phyloP scores from a whole-genome alignment of 2,888 invertebrate genomes.

The Capitulum mitella region DNA sequence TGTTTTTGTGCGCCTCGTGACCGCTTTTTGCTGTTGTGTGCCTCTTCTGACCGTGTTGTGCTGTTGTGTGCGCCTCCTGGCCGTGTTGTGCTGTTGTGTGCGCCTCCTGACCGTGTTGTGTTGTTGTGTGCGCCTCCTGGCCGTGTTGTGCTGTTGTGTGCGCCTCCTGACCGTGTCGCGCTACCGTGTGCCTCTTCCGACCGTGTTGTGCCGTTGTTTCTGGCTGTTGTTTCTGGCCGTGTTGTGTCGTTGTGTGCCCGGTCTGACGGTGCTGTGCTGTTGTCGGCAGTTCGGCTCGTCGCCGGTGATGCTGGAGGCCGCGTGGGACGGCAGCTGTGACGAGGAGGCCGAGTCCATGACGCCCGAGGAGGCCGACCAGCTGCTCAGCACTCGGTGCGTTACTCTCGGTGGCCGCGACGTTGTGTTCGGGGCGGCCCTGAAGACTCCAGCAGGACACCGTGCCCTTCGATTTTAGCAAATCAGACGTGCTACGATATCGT shows the following conservation, averaged over 20 bases:
- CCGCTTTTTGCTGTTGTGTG: neutral
- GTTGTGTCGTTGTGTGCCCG: neutral
- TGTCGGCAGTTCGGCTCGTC: neutral
- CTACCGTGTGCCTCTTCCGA: neutral
- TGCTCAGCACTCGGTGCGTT: neutral
- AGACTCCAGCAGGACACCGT: too few species aligned
- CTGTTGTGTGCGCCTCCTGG: neutral
- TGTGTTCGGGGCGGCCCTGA: too few species aligned
- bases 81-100: neutral
- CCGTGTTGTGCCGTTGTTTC: too few species aligned
- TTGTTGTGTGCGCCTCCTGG: neutral
- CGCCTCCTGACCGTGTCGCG: too few species aligned
- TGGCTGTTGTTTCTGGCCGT: neutral
- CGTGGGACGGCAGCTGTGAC: neutral
- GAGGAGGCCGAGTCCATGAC: neutral
- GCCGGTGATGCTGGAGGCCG: neutral
- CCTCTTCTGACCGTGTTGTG: neutral
- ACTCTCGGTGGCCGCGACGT: too few species aligned
- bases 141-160: neutral
- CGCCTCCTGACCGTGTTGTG: neutral
- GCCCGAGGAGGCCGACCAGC: neutral
- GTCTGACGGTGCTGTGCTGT: neutral
- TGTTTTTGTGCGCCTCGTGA: too few species aligned
- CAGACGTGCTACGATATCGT: too few species aligned
- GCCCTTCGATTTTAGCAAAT: too few species aligned